Conservation (phyloP, 2,888 invertebrate species). For the Andrena minutula region DNA sequence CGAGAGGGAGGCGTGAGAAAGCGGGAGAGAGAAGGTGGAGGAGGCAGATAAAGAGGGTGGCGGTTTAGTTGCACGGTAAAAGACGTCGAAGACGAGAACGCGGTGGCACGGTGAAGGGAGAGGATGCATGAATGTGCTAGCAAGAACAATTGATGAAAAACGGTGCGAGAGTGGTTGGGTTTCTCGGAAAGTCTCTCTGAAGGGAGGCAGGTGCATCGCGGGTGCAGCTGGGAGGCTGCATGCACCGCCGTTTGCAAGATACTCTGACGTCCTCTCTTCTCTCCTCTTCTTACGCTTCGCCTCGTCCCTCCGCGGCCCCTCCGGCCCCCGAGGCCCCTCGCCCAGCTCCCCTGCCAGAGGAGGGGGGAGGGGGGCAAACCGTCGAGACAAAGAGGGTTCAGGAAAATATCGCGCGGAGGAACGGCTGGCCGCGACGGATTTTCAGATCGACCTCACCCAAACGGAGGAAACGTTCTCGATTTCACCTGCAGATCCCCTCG, state of each 20-base stretch:
- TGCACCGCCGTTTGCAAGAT: constrained; percentile 62
- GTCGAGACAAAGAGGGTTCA: constrained; percentile 54
- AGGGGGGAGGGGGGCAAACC: constrained; percentile 40
- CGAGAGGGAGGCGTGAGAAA: constrained; percentile 61
- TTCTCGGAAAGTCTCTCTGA: constrained; percentile 71
- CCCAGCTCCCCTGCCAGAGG: constrained; percentile 31
- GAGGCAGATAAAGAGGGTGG: constrained; percentile 57
- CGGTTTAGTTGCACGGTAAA: constrained; percentile 15
- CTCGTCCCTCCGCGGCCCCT: constrained; percentile 13
- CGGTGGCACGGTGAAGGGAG: constrained; percentile 1
- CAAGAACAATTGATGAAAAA: constrained; percentile 73
- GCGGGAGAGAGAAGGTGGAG: constrained; percentile 29
- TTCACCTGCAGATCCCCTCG: background rate
- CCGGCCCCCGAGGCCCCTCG: background rate
- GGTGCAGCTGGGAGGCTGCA: constrained; percentile 76
- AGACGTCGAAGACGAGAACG: constrained; percentile 24
- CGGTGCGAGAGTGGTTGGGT: constrained; percentile 72
- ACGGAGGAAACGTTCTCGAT: constrained; percentile 4
- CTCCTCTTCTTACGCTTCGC: constrained; percentile 45
- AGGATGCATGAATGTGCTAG: constrained; percentile 65
- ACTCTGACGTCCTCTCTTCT: constrained; percentile 51
- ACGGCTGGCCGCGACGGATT: background rate
- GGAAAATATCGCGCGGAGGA: constrained; percentile 45
- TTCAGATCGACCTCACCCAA: constrained; percentile 6
- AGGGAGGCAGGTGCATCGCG: constrained; percentile 70